These are phyloP conservation scores for Hippasteria phrygiana DNA, from an alignment of 53 echinoderm and acorn worm species.

Conservation along the genomic window DNA sequence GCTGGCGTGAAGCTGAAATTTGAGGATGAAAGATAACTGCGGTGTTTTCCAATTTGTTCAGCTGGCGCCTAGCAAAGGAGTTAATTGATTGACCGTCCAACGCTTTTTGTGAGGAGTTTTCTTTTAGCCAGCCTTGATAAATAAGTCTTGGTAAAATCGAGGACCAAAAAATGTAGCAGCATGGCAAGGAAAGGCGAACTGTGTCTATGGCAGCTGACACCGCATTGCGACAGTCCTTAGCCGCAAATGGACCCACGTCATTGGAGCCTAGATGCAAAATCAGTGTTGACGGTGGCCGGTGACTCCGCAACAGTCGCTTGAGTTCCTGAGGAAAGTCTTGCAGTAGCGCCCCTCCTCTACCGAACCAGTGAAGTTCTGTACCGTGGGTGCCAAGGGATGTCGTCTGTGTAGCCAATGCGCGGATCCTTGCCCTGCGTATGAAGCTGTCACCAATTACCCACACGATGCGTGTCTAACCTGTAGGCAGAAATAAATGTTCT, in stretches of 20 bases:
- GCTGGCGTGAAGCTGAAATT: neutral
- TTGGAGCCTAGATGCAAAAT: constrained; percentile 38
- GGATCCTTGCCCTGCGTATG: neutral
- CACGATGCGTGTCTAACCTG: too few species aligned
- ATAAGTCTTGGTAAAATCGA: neutral
- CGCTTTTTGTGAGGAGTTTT: constrained; percentile 1
- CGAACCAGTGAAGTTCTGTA: constrained; percentile 30
- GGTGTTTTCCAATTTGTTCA: neutral
- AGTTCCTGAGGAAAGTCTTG: neutral
- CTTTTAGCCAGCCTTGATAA: neutral
- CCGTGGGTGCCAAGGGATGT: neutral
- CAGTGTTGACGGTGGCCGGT: constrained; percentile 13
- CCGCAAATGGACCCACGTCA: constrained; percentile 17
- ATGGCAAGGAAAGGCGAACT: neutral
- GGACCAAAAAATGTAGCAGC: neutral
- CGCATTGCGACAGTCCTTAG: neutral
- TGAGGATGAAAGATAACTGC: neutral
- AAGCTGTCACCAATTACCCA: constrained; percentile 1
- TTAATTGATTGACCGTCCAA: neutral
- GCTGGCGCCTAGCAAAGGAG: neutral
- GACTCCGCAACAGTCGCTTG: neutral
- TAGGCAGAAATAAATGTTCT: neutral
- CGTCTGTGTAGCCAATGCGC: neutral
- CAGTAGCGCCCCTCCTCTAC: constrained; percentile 42
- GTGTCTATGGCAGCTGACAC: neutral